Conservation (phyloP, 2,888 invertebrate species). For the Trachelus stipa region DNA sequence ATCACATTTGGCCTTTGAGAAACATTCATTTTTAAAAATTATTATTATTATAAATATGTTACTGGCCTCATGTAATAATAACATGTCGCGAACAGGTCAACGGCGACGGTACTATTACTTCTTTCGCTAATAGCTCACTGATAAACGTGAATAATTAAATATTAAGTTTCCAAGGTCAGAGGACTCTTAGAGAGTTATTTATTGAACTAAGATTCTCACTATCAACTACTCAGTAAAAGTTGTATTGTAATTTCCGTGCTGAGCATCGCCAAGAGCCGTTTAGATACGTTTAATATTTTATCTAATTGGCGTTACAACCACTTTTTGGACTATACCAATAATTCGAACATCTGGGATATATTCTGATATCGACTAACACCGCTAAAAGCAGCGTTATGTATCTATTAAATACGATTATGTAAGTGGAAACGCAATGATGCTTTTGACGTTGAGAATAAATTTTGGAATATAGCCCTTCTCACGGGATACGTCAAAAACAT, state of each 20-base stretch:
- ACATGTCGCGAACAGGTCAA: no score
- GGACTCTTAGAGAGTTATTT: conserved; percentile 43
- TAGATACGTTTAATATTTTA: no score
- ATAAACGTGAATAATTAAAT: conserved; percentile 41
- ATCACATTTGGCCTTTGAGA: no score
- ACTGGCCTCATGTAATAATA: no score
- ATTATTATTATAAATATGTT: no score
- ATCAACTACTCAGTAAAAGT: conserved; percentile 53
- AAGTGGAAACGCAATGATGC: not conserved
- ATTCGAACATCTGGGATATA: conserved; percentile 34
- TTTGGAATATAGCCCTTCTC: not conserved
- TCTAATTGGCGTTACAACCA: conserved; percentile 32
- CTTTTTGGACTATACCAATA: conserved; percentile 30
- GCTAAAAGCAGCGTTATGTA: no score
- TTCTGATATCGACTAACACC: conserved; percentile 25
- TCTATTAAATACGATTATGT: no score
- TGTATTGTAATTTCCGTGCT: conserved; percentile 41
- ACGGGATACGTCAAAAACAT: conserved; percentile 2
- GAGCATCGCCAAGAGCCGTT: conserved; percentile 27
- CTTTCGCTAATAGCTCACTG: conserved; percentile 50
- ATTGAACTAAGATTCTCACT: conserved; percentile 54
- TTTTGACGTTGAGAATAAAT: not conserved
- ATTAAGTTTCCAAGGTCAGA: conserved; percentile 44
- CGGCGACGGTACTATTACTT: conserved; percentile 22
- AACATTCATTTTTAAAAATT: no score